Base-by-base conservation (phyloP, 2,113 vertebrate species). In the Salvelinus namaycush region DNA sequence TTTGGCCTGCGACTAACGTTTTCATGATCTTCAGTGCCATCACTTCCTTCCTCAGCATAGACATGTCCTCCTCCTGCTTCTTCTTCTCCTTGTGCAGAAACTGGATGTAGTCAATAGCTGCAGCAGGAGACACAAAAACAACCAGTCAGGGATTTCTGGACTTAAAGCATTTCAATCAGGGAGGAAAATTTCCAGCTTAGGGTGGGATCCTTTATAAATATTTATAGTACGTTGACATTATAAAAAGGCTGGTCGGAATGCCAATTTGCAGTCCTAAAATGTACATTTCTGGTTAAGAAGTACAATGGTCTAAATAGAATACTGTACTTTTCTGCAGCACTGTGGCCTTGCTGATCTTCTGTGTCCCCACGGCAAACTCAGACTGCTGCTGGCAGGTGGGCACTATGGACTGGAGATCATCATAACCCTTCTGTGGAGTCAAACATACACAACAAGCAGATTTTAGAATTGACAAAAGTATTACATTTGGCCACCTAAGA, bases 71-170 rank as follows among this genome's bases (percentile, higher is more conserved):
- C 80, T 99, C 98, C 84, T 99, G 97, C 88, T 99, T 99, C 85
- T 99, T 99, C 91, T 99, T 99, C 87, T 99, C 98, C 89, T 99
- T 99, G 81, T 99, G 97, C 90, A 99, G 89, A 88, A 99, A 99
- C 93, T 99, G 96, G 85, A 99, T 99, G 90, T 99, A 99, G 91
- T 99, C 98, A 0, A 99, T 99, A 39, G 98, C 98, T 99, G 76
- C 51, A 76, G 77, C 57, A 75, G 77, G 49, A 68, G 67, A 79
- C 49, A 79, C 16, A 68, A n/a, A 64, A 44, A 85, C n/a, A 78
- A 7, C 59, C 81, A 26, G 72, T 86, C 7, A 68, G 51, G 49
- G 48, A 59, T 76, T 57, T 22, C 9, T 39, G 7, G 16, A 22
- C 54, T 16, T 29, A 34, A 49, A 75, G 39, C 59, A 57, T 74